Evolutionary conservation across 2,113 vertebrate genomes (phyloP), one percentile per base, ranked within the genome.

Genomic region (Empidonax alnorum): DNA sequence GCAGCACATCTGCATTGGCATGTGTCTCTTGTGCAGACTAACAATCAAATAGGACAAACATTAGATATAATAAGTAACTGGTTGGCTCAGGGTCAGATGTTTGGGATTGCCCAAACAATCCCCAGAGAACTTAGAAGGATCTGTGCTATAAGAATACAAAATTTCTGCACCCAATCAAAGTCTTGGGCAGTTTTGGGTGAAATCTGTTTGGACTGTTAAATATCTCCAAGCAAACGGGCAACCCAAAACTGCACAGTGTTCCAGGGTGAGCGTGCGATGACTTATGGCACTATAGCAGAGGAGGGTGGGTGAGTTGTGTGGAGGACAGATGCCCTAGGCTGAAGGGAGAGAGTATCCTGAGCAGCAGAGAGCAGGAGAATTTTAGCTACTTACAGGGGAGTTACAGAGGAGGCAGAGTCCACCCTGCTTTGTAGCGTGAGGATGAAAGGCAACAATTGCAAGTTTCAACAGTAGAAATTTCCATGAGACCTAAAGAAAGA

Each of bases 31-130:
- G 13, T 7, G 16, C 41, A 62, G 22, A 61, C 62, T 56, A 94
- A 76, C 91, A 91, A 82, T 89, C 62, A 85, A 91, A 87, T 30
- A 84, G 73, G 84, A 79, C 69, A 91, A 94, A 69, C 58, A 76
- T 59, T 67, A 78, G 50, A 63, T 81, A 44, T 35, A 92, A n/a
- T 74, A 78, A 87, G 84, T 94, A 94, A 91, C 66, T 91, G 69
- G 75, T 76, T 82, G 69, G 35, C 84, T 68, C 35, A 37, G 39
- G 8, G 25, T 77, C 63, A 77, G 44, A 49, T 96, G 59, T 94
- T 69, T 77, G 42, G 14, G 66, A 79, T 94, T 0, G 0, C 41
- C 56, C 31, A 75, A 63, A 87, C 24, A 82, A 61, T 81, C 44
- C 42, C 62, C 46, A 66, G 53, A 73, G n/a, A 53, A 58, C 23